phyloP scores from a whole-genome alignment of 2,888 invertebrate species.

The Drosophila infuscata region DNA sequence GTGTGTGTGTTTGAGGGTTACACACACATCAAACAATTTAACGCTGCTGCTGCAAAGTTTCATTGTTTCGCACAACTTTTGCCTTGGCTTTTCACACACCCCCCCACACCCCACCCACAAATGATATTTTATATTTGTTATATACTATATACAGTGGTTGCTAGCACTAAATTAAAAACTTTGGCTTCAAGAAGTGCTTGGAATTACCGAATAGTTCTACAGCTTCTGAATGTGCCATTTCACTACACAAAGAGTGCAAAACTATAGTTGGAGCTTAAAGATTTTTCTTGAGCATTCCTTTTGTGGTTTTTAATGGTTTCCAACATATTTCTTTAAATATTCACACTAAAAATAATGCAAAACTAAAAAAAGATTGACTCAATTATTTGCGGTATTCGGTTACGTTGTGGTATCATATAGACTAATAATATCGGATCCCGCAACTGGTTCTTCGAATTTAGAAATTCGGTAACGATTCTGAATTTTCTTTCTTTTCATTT shows the following conservation, averaged over 20 bases:
- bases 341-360: background rate
- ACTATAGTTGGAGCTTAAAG: too few species aligned
- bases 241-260: background rate
- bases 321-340: background rate
- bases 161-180: conserved; percentile 1
- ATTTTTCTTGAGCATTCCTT: too few species aligned
- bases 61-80: conserved; percentile 70
- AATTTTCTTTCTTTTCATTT: background rate
- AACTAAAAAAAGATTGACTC: too few species aligned
- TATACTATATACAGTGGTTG: conserved; percentile 1
- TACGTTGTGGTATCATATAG: background rate
- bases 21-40: conserved; percentile 61
- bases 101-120: conserved; percentile 9
- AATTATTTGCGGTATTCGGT: background rate
- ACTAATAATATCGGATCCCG: background rate
- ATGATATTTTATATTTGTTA: background rate
- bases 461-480: background rate
- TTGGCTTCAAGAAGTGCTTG: background rate
- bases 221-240: background rate
- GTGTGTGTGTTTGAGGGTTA: conserved; percentile 6
- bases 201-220: background rate
- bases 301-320: background rate
- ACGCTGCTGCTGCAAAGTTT: conserved; percentile 67
- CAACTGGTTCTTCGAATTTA: background rate
- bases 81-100: conserved; percentile 49